Percentiles rank a stretch among this genome's conserved stretches.
These are phyloP conservation scores for Pomacea canaliculata DNA, from an alignment of 2,888 invertebrate species.

Conservation along the genomic window DNA sequence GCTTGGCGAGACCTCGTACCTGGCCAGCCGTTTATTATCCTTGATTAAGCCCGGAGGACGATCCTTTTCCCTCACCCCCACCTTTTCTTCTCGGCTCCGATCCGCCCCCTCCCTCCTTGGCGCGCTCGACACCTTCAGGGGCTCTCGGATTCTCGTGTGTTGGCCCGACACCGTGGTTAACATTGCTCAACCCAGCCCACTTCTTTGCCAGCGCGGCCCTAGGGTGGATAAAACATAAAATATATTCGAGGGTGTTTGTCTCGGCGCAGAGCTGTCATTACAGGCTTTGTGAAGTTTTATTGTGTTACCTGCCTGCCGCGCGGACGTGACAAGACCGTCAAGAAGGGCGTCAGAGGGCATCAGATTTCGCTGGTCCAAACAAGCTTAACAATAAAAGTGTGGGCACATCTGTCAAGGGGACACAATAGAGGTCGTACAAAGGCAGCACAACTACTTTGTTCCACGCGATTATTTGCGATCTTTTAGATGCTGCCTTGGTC, in stretches of 20 bases:
- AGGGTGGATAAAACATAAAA: no score
- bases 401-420: constrained; percentile 5
- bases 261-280: constrained; percentile 1
- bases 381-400: neutral
- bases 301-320: constrained; percentile 9
- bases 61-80: neutral
- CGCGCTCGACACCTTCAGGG: no score
- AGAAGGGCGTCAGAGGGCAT: neutral
- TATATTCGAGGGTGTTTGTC: no score
- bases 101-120: neutral
- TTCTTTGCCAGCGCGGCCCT: no score
- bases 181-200: no score
- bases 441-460: neutral
- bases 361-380: constrained; percentile 1
- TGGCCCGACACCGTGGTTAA: no score
- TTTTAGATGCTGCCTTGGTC: no score
- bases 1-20: neutral
- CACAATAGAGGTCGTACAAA: neutral
- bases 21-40: constrained; percentile 13
- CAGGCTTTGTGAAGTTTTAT: constrained; percentile 3
- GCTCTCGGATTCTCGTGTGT: no score
- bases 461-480: neutral
- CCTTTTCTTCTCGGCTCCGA: neutral
- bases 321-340: neutral
- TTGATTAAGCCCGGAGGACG: constrained; percentile 10